Evolutionary conservation across 2,113 vertebrate species (phyloP).

Genomic region (Empidonax alnorum): DNA sequence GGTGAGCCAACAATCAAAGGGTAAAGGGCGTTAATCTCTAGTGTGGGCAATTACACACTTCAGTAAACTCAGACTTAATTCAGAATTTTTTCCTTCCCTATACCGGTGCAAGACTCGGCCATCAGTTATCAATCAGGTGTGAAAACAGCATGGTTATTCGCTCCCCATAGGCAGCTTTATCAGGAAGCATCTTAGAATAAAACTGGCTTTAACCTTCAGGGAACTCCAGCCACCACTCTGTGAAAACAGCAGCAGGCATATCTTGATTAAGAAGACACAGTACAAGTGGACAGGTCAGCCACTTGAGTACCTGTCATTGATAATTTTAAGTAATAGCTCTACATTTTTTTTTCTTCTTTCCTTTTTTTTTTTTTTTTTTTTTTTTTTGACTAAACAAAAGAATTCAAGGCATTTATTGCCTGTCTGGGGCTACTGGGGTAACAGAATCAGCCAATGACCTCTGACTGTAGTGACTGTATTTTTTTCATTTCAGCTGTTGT

Average conservation of each 20-base stretch:
- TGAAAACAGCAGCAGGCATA: not conserved
- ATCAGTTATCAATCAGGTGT: slow-evolving; percentile 12
- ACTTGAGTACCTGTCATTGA: not conserved
- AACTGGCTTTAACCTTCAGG: not conserved
- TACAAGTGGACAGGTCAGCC: not conserved
- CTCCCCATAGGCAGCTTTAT: not conserved
- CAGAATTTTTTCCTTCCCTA: not conserved
- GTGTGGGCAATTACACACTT: not conserved
- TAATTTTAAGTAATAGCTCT: not conserved
- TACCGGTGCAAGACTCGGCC: not conserved
- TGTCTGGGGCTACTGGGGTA: not conserved
- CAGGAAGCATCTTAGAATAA: not conserved
- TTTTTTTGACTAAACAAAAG: not conserved
- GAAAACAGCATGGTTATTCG: not conserved
- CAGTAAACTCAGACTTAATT: not conserved
- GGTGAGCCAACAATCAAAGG: not conserved
- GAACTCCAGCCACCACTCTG: not conserved
- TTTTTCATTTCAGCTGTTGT: not conserved
- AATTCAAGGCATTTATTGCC: not conserved
- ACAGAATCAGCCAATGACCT: not conserved
- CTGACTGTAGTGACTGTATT: not conserved
- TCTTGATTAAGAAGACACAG: not conserved
- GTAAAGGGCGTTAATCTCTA: not conserved
- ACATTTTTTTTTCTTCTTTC: not conserved
- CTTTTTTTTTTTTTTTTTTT: not conserved